Percentiles rank a stretch among this genome's conserved stretches.
These are phyloP conservation scores for Anoplopoma fimbria DNA, from an alignment of 2,113 vertebrate species.

Conservation along the genomic window DNA sequence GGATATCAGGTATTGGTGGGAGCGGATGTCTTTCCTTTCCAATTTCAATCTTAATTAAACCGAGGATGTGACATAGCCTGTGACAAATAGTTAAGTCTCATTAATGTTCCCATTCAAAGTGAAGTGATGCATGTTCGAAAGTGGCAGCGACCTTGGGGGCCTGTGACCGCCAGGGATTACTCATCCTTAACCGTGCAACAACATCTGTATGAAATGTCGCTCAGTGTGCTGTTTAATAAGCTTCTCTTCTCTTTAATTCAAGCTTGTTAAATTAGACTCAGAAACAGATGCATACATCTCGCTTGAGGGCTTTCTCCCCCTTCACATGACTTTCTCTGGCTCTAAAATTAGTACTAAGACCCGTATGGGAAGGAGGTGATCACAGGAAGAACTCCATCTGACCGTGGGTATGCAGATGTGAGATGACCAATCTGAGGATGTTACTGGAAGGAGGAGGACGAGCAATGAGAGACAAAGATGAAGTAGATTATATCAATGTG, in stretches of 20 bases:
- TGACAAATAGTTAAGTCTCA: background rate
- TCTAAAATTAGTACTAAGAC: constrained; percentile 13
- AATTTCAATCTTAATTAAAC: constrained; percentile 7
- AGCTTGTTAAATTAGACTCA: constrained; percentile 10
- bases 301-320: background rate
- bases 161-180: background rate
- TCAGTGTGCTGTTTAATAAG: background rate
- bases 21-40: background rate
- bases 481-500: constrained; percentile 30
- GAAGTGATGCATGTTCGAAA: background rate
- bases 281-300: constrained; percentile 21
- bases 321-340: background rate
- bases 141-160: background rate
- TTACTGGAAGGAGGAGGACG: constrained; percentile 24
- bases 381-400: constrained; percentile 30
- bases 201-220: constrained; percentile 18
- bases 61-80: constrained; percentile 1
- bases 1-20: background rate
- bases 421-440: constrained; percentile 27
- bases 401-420: constrained; percentile 19
- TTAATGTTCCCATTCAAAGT: constrained; percentile 20
- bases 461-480: constrained; percentile 26
- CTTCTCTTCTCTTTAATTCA: constrained; percentile 1
- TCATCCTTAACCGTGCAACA: background rate
- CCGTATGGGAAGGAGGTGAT: background rate